Evolutionary conservation across 2,797 vertebrate genomes (phyloP).

Genomic region (Thamnophis elegans): DNA sequence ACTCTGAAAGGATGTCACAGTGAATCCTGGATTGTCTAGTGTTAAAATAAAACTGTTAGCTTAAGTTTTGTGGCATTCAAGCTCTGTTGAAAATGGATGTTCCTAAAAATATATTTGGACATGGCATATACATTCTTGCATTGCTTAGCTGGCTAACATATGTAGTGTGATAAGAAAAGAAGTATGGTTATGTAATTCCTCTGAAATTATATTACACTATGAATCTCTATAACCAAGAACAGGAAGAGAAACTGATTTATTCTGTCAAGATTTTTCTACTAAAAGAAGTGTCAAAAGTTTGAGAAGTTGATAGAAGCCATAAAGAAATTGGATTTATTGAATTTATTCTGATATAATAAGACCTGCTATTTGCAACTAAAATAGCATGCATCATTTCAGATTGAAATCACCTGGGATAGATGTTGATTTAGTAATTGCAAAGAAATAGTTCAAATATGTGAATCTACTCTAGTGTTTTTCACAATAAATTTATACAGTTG

Average conservation of each 20-base stretch:
- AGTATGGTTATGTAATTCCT: not conserved
- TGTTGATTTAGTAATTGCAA: constrained; percentile 29
- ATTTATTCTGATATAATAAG: not conserved
- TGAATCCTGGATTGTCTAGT: not conserved
- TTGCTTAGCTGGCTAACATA: not conserved
- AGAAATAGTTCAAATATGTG: constrained; percentile 1
- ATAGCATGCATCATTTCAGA: not conserved
- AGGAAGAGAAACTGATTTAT: not conserved
- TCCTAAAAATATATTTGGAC: not conserved
- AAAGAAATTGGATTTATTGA: constrained; percentile 9
- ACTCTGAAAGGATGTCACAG: not conserved
- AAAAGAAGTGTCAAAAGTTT: constrained; percentile 28
- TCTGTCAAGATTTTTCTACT: not conserved
- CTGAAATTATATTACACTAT: not conserved
- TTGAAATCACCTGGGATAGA: constrained; percentile 15
- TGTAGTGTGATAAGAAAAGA: not conserved
- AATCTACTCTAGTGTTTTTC: not conserved
- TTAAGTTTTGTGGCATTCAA: not conserved
- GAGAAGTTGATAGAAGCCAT: constrained; percentile 29
- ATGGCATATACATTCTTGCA: not conserved
- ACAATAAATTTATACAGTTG: constrained; percentile 16
- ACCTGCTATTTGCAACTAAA: not conserved
- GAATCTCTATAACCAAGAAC: not conserved
- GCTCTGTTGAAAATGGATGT: not conserved
- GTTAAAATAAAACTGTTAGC: not conserved